Percentiles rank a stretch among this genome's conserved stretches.
Conservation (phyloP, 2,113 vertebrate species). For the Perca schrenkii region DNA sequence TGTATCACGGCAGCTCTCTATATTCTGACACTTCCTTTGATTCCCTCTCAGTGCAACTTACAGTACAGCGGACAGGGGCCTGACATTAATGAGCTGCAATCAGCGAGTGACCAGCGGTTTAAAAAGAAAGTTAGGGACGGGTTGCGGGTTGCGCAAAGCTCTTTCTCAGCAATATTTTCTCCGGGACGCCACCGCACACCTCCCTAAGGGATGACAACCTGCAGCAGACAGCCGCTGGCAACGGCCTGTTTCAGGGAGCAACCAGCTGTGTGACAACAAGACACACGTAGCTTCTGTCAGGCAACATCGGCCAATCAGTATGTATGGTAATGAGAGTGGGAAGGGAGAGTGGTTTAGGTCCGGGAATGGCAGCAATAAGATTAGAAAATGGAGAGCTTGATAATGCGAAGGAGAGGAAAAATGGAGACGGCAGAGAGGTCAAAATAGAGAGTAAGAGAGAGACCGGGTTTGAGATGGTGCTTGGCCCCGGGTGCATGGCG, state of each 20-base stretch:
- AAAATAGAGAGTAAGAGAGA: not conserved
- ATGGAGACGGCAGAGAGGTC: not conserved
- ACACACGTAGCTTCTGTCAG: slow-evolving; percentile 70
- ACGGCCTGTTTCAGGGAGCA: slow-evolving; percentile 55
- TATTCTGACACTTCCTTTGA: slow-evolving; percentile 58
- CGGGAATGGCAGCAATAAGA: slow-evolving; percentile 46
- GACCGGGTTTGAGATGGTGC: not conserved
- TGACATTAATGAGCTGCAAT: slow-evolving; percentile 72
- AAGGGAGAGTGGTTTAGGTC: slow-evolving; percentile 30
- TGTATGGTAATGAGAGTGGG: slow-evolving; percentile 68
- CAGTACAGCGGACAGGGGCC: slow-evolving; percentile 29
- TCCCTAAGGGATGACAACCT: slow-evolving; percentile 37
- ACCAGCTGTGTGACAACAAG: slow-evolving; percentile 74
- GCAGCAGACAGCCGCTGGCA: slow-evolving; percentile 53
- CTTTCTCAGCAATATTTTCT: slow-evolving; percentile 36
- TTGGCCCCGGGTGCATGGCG: slow-evolving; percentile 37
- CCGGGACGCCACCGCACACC: not conserved
- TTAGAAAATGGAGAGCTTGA: slow-evolving; percentile 16
- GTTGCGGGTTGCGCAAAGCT: slow-evolving; percentile 22
- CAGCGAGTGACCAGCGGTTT: slow-evolving; percentile 46
- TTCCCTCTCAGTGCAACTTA: slow-evolving; percentile 42
- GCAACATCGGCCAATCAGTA: slow-evolving; percentile 61
- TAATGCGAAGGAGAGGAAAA: not conserved
- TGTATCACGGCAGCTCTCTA: slow-evolving; percentile 46
- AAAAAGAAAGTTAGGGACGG: not conserved